A percentile compares a stretch with the other conserved stretches of the same genome.
Conservation (phyloP, 2,113 vertebrate species). For the Notarius lentiginosus region DNA sequence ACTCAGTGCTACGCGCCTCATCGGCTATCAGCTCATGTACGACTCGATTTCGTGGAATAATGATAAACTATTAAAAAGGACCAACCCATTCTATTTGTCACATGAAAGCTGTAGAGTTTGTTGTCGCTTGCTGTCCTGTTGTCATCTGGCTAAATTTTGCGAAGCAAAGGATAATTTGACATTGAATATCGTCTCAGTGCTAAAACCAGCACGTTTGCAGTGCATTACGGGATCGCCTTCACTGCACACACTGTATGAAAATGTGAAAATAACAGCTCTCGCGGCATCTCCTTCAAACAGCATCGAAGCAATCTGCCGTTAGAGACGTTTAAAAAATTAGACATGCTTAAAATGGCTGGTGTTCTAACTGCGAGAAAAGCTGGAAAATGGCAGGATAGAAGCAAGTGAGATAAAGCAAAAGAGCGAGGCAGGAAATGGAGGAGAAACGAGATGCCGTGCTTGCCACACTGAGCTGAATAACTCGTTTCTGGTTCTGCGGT, state of each 20-base stretch:
- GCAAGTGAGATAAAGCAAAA: slow-evolving; percentile 15
- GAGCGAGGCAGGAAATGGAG: slow-evolving; percentile 16
- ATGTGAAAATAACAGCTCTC: neutral
- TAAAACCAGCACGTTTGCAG: neutral
- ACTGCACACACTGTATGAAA: neutral
- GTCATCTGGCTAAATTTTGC: too few species aligned
- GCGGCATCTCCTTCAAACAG: neutral
- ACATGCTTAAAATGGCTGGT: neutral
- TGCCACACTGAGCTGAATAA: slow-evolving; percentile 37
- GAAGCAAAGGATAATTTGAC: too few species aligned
- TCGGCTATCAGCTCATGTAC: too few species aligned
- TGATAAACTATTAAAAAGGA: too few species aligned
- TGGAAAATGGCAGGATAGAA: slow-evolving; percentile 26
- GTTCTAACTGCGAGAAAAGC: neutral
- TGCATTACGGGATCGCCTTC: neutral
- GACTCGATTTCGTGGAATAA: too few species aligned
- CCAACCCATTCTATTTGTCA: neutral
- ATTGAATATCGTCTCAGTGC: neutral
- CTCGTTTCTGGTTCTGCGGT: slow-evolving; percentile 48
- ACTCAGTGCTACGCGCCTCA: too few species aligned
- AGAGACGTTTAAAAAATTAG: neutral
- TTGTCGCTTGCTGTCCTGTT: neutral
- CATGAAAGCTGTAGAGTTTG: neutral
- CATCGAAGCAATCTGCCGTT: neutral
- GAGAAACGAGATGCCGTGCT: slow-evolving; percentile 51